These are phyloP conservation scores for Callithrix jacchus DNA, from an alignment of 2,113 vertebrate species.

Conservation along the genomic window DNA sequence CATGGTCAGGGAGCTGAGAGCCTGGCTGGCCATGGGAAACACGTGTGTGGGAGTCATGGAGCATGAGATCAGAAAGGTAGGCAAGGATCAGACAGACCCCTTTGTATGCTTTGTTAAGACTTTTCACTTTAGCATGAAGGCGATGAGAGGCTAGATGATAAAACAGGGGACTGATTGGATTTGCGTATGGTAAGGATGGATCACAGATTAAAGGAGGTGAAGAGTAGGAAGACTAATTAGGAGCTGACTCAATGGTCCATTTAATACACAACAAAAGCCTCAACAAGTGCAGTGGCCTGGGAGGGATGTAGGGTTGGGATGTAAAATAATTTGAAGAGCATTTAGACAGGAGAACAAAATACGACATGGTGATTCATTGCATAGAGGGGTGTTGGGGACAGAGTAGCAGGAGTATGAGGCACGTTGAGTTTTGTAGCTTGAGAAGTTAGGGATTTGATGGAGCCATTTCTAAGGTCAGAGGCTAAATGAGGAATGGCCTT, in stretches of 20 bases:
- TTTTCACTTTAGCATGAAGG: not conserved
- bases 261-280: not conserved
- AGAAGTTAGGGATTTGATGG: not conserved
- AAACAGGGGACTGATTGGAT: not conserved
- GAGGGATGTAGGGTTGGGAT: not conserved
- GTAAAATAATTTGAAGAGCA: not conserved
- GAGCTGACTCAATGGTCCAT: not conserved
- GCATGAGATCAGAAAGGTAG: not conserved
- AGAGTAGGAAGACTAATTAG: not conserved
- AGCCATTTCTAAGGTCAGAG: not conserved
- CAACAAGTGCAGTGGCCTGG: not conserved
- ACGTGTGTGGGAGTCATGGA: accelerated
- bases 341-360: not conserved
- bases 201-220: not conserved
- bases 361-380: not conserved
- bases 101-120: not conserved
- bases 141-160: not conserved
- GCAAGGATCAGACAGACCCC: too few relatives aligned
- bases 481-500: not conserved
- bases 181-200: not conserved
- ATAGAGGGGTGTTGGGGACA: not conserved
- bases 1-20: not conserved
- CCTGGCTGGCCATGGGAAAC: not conserved
- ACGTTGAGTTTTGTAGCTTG: not conserved
- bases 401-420: not conserved